Base-by-base conservation (phyloP, 2,113 vertebrate genomes). In the Mirounga angustirostris region DNA sequence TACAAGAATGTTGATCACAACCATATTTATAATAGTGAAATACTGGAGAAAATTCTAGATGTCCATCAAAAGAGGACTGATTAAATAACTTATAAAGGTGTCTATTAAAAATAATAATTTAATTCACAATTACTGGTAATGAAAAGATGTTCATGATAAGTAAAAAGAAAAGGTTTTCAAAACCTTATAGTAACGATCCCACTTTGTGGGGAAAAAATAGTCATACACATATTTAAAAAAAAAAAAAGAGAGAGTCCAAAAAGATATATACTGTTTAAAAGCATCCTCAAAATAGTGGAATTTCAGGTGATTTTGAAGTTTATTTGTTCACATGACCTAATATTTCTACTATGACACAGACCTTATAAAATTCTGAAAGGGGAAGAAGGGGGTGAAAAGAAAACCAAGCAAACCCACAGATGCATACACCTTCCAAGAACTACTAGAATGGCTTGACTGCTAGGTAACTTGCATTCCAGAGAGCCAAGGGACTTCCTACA, bases 251-350 rank as follows among this genome's bases (percentile, higher is more conserved):
- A 92, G n/a, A 85, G 22, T 52, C 46, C 58, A 82, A 46, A 94
- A 92, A 96, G 22, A 85, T 52, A 74, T 5, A 96, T 30, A 87
- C 28, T 71, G 16, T 89, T 89, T 81, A 92, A 96, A 92, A 94
- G 36, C 61, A 73, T 46, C 43, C 36, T 80, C 63, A 89, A 89
- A 90, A 56, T 58, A 80, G 50, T 74, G 40, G 18, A 91, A 91
- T 78, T 93, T 90, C 33, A 52, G 52, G 76, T 58, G 15, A 84
- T 85, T 84, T 73, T 92, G 85, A 92, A 80, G 56, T 54, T 80
- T 89, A 16, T 71, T 67, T 94, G 26, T 56, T 40, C 10, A 11
- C 21, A 89, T 88, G 56, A 85, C 43, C 61, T 85, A 94, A 52
- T 84, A 96, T 92, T 96, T 89, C 46, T 73, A 89, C 78, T 92